Evolutionary conservation across 2,888 invertebrate species (phyloP).

Genomic region (Esperia sulphurella): DNA sequence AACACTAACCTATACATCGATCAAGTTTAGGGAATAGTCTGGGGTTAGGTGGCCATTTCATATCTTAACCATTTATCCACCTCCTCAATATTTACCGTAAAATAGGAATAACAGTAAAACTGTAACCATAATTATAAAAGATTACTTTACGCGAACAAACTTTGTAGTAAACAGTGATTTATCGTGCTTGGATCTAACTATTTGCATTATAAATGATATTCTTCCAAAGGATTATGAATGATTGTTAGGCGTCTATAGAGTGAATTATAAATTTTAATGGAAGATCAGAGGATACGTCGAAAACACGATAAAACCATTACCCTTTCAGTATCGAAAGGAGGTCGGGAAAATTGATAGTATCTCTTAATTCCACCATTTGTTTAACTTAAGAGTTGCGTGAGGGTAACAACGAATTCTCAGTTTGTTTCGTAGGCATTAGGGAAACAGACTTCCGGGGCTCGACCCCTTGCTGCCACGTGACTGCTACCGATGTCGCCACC

Average conservation of each 20-base stretch:
- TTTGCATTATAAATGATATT: conserved; percentile 16
- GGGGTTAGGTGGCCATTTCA: no score
- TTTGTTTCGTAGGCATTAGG: conserved; percentile 36
- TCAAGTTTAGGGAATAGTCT: no score
- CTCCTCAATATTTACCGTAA: no score
- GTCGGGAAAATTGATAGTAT: background rate
- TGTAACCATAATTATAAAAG: no score
- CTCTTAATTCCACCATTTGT: conserved; percentile 4
- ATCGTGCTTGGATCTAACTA: conserved; percentile 5
- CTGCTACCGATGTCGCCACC: conserved; percentile 18
- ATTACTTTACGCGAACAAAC: background rate
- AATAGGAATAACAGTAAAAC: no score
- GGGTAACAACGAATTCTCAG: conserved; percentile 40
- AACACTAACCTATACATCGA: no score
- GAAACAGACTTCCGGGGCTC: conserved; percentile 13
- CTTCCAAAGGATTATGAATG: conserved; percentile 16
- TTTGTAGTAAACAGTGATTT: background rate
- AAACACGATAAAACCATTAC: conserved; percentile 5
- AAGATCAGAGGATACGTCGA: conserved; percentile 10
- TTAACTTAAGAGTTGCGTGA: conserved; percentile 44
- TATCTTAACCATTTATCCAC: no score
- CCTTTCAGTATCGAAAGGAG: background rate
- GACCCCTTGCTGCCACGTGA: conserved; percentile 4
- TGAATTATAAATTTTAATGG: conserved; percentile 21
- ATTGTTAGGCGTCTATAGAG: conserved; percentile 14